Base-by-base conservation (phyloP, 1,140 invertebrate genomes). In the Melipona quadrifasciata region DNA sequence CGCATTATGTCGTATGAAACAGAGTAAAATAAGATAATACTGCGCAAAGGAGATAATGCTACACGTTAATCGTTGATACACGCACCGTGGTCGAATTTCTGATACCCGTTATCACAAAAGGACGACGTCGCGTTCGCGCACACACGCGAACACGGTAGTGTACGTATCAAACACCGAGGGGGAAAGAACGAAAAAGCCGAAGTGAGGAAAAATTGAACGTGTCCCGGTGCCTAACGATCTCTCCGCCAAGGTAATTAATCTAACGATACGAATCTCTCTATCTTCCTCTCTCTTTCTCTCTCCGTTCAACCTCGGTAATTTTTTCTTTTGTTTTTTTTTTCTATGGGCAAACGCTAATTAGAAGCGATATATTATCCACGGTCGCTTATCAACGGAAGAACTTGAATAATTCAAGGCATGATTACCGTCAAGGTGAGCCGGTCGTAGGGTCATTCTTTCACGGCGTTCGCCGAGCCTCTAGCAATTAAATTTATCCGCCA, bases 391-490 rank as follows among this genome's bases (percentile, higher is more conserved):
- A 84, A 55, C 82, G 24, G 61, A 74, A 67, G 58, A 80, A 84
- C 77, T 68, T 84, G 83, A 84, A 84, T 84, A 84, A 84, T 84
- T 84, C 83, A 84, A 80, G 70, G 58, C 83, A 57, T 80, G 83
- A 80, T 84, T 80, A 84, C 53, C 83, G 83, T 57, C 83, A 84
- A 84, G 83, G 83, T 84, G 83, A 84, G 78, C 83, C 83, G 83
- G 83, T 84, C 82, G 82, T 84, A 79, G 68, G 82, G 76, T 84
- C 82, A 79, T 79, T 79, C 65, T 78, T 64, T 39, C 75, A 68
- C 31, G 80, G 51, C 53, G 47, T 24, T 39, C 67, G 76, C 39
- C 67, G 24, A 58, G 82, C 47, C 57, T 79, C 55, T 71, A 3
- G 82, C 82, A 84, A 84, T 84, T 84, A 84, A 84, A 84, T 84